Evolutionary conservation across 2,888 invertebrate genomes (phyloP).

Genomic region (Seira ritae): DNA sequence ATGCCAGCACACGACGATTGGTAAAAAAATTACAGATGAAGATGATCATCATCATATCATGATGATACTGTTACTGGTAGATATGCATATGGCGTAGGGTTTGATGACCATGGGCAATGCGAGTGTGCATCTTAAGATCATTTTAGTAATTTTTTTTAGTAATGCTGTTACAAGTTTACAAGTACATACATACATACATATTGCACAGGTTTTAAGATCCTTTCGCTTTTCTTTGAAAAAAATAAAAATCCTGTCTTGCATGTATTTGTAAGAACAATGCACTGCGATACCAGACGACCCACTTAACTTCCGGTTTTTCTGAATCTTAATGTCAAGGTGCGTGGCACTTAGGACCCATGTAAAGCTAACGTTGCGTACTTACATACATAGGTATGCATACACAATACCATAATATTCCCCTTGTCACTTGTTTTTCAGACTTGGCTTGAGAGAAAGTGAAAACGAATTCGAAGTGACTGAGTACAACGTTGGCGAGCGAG

Average conservation of each 20-base stretch:
- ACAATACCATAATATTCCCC: not conserved
- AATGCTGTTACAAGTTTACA: slow-evolving; percentile 11
- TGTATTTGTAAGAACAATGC: slow-evolving; percentile 42
- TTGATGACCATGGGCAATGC: slow-evolving; percentile 42
- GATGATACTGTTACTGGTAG: not conserved
- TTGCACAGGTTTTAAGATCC: slow-evolving; percentile 14
- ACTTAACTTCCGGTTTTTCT: slow-evolving; percentile 73
- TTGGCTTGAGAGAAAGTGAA: not conserved
- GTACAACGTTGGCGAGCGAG: too few species aligned
- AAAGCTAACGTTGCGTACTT: slow-evolving; percentile 37
- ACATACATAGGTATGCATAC: not conserved
- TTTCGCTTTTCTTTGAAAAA: slow-evolving; percentile 41
- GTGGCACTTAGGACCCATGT: slow-evolving; percentile 46
- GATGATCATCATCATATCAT: too few species aligned
- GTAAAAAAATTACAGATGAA: slow-evolving; percentile 19
- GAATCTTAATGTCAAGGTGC: slow-evolving; percentile 71
- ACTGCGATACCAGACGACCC: slow-evolving; percentile 64
- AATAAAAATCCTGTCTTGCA: slow-evolving; percentile 6
- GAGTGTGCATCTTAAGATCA: slow-evolving; percentile 30
- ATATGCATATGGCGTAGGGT: not conserved
- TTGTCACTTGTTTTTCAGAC: not conserved
- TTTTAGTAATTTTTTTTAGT: not conserved
- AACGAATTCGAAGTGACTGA: not conserved
- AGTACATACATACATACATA: too few species aligned
- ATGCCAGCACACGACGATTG: not conserved